Evolutionary conservation across 2,888 invertebrate species (phyloP).

Genomic region (Koerneria pararmatus): DNA sequence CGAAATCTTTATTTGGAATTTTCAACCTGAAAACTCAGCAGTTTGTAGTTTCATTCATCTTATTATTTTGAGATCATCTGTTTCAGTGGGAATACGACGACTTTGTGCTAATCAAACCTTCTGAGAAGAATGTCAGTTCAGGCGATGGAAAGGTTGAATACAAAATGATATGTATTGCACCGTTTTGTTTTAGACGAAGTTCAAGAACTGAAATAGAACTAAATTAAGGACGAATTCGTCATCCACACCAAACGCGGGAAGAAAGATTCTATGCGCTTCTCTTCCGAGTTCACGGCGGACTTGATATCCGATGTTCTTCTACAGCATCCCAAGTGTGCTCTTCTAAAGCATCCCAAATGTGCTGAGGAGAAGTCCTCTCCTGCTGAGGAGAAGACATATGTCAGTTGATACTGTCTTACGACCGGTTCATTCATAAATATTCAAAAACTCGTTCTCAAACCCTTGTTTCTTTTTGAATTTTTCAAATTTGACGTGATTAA

Average conservation of each 20-base stretch:
- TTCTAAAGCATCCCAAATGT: constrained; percentile 48
- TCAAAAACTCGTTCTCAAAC: too few species aligned
- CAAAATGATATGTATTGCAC: background rate
- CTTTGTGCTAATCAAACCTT: constrained; percentile 60
- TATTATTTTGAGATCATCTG: too few species aligned
- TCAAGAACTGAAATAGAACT: constrained; percentile 60
- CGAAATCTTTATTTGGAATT: too few species aligned
- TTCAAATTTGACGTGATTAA: too few species aligned
- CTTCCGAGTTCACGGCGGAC: constrained; percentile 87
- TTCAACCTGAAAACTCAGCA: too few species aligned
- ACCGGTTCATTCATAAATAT: too few species aligned
- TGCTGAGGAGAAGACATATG: too few species aligned
- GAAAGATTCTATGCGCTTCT: constrained; percentile 88
- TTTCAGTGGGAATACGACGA: constrained; percentile 66
- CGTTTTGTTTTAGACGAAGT: constrained; percentile 61
- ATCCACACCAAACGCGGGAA: constrained; percentile 79
- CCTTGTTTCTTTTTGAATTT: too few species aligned
- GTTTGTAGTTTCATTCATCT: too few species aligned
- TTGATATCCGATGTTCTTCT: constrained; percentile 82
- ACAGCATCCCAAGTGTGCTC: constrained; percentile 37
- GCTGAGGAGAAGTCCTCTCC: too few species aligned
- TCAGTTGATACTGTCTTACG: too few species aligned
- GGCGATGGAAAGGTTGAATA: constrained; percentile 43
- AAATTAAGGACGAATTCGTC: constrained; percentile 63
- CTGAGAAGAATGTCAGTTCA: constrained; percentile 60